Evolutionary conservation across 64 coral and sea anemone genomes (phyloP).

Genomic region (Orbicella faveolata): DNA sequence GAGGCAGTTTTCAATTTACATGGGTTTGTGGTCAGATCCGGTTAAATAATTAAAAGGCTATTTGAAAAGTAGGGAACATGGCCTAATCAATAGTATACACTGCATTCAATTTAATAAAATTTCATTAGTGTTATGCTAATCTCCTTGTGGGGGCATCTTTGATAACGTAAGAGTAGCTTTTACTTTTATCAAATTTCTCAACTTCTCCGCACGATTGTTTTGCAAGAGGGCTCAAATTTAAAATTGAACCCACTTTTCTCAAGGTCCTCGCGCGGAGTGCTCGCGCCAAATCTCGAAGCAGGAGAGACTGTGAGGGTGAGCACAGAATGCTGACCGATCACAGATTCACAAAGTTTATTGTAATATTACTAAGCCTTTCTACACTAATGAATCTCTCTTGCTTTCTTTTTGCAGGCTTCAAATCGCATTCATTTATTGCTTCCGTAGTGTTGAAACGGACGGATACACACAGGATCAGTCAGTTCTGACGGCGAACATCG

Average conservation of each 20-base stretch:
- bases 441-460: background rate
- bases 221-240: conserved; percentile 46
- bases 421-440: conserved; percentile 18
- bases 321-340: background rate
- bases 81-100: conserved; percentile 92
- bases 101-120: conserved; percentile 97
- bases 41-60: conserved; percentile 97
- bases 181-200: conserved; percentile 59
- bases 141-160: conserved; percentile 63
- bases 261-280: background rate
- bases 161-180: conserved; percentile 76
- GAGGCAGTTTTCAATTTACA: conserved; percentile 94
- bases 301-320: background rate
- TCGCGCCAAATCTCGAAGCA: background rate
- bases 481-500: background rate
- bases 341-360: background rate
- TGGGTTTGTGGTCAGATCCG: conserved; percentile 86
- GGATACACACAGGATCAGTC: background rate
- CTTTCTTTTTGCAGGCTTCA: conserved; percentile 30
- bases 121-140: conserved; percentile 98
- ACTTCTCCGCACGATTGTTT: conserved; percentile 51
- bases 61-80: conserved; percentile 80
- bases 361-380: conserved; percentile 19
- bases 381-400: conserved; percentile 40
- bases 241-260: background rate